Base-by-base conservation (phyloP, 1,140 invertebrate species). In the Bombus vancouverensis region DNA sequence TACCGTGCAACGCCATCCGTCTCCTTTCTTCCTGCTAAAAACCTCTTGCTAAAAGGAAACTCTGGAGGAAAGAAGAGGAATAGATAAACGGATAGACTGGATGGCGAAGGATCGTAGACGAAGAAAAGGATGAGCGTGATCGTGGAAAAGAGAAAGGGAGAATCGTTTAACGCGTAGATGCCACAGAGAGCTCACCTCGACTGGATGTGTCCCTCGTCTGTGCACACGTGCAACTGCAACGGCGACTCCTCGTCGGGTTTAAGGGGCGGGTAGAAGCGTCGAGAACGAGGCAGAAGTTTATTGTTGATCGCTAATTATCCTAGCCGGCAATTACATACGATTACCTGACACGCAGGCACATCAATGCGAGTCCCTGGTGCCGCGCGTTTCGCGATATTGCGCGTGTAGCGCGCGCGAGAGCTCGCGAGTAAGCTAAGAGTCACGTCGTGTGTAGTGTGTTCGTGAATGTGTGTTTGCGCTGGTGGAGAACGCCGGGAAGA, bases 281-380 rank as follows among this genome's bases (percentile, higher is more conserved):
- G 75, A 82, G 85, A 86, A 86, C 82, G 86, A 87, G 83, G 66
- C 76, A 86, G 88, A 90, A 87, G 91, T 92, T 93, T 94, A 95
- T 95, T 95, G 94, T 94, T 93, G 94, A 94, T 94, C 93, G 92
- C 94, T 95, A 94, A 95, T 95, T 94, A 94, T 93, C 92, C 90
- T 92, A 88, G 88, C 88, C 88, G 84, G 91, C 93, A 93, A 94
- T 95, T 94, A 94, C 92, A 86, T 93, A 92, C 93, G 93, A 94
- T 94, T 94, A 94, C 93, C 93, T 76, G 91, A 93, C 93, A 93
- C 92, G 93, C 93, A 94, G 87, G 94, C 89, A 91, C 86, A 88
- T 91, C 86, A 74, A 74, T 79, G 70, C 79, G 75, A 83, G 84
- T 78, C 83, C 80, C 87, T 76, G 83, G 83, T 77, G 80, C 75